Evolutionary conservation across 2,797 vertebrate species (phyloP).

Genomic region (Craterocephalus amniculus): DNA sequence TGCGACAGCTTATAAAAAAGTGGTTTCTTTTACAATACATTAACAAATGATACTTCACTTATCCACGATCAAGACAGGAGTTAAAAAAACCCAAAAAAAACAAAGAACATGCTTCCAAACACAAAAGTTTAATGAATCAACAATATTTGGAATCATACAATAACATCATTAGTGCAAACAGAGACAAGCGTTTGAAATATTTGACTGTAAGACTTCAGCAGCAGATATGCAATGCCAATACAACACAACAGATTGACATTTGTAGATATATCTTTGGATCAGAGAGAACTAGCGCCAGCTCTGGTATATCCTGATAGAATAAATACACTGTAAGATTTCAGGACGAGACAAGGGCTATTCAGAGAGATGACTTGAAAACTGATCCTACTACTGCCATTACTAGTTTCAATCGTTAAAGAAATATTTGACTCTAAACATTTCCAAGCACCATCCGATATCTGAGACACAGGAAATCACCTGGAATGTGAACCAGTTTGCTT

Average conservation of each 20-base stretch:
- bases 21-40: background rate
- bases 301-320: constrained; percentile 46
- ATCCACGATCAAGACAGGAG: background rate
- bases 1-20: background rate
- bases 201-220: constrained; percentile 54
- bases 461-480: background rate
- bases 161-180: constrained; percentile 76
- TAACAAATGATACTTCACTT: background rate
- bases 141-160: constrained; percentile 68
- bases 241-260: constrained; percentile 56
- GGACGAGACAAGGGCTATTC: constrained; percentile 7
- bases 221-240: constrained; percentile 61
- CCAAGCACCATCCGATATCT: constrained; percentile 13
- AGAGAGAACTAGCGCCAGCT: constrained; percentile 48
- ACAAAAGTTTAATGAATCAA: constrained; percentile 76
- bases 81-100: too few species aligned
- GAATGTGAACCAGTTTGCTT: constrained; percentile 15
- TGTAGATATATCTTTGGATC: constrained; percentile 43
- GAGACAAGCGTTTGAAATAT: constrained; percentile 67
- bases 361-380: constrained; percentile 17
- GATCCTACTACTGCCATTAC: background rate
- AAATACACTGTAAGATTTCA: constrained; percentile 42
- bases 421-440: constrained; percentile 25
- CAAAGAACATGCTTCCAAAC: constrained; percentile 43
- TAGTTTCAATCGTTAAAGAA: constrained; percentile 17